Evolutionary conservation across 2,888 invertebrate genomes (phyloP).

Genomic region (Aphidoletes aphidimyza): DNA sequence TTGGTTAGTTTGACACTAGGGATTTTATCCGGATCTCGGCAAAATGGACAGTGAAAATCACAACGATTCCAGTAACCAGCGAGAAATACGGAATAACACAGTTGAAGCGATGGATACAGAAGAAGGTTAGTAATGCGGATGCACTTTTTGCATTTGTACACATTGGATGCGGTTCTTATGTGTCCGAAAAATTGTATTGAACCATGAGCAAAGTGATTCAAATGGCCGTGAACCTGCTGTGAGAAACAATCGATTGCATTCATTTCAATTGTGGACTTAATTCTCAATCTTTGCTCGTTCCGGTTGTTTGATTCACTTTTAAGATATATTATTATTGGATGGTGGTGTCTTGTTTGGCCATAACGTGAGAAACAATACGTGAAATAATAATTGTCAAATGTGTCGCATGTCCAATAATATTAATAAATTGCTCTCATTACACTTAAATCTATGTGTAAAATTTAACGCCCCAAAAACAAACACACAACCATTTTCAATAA

Average conservation of each 20-base stretch:
- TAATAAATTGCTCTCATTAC: too few species aligned
- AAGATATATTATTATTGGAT: too few species aligned
- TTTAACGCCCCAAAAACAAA: too few species aligned
- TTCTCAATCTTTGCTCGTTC: not conserved
- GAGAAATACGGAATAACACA: slow-evolving; percentile 53
- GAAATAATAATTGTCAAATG: too few species aligned
- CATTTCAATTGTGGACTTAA: not conserved
- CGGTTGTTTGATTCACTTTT: not conserved
- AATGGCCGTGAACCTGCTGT: not conserved
- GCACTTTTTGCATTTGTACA: not conserved
- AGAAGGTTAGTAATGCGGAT: slow-evolving; percentile 57
- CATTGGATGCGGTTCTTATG: too few species aligned
- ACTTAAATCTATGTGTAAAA: not conserved
- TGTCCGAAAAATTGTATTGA: not conserved
- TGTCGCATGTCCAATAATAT: too few species aligned
- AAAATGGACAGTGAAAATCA: slow-evolving; percentile 51
- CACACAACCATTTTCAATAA: too few species aligned
- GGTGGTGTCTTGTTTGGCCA: too few species aligned
- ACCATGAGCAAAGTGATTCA: not conserved
- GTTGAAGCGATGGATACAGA: slow-evolving; percentile 61
- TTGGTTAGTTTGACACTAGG: not conserved
- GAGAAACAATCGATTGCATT: not conserved
- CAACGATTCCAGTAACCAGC: slow-evolving; percentile 50
- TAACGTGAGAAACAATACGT: too few species aligned
- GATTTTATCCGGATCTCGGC: slow-evolving; percentile 27